Evolutionary conservation across 2,113 vertebrate genomes (phyloP).

Genomic region (Oryzias woworae): DNA sequence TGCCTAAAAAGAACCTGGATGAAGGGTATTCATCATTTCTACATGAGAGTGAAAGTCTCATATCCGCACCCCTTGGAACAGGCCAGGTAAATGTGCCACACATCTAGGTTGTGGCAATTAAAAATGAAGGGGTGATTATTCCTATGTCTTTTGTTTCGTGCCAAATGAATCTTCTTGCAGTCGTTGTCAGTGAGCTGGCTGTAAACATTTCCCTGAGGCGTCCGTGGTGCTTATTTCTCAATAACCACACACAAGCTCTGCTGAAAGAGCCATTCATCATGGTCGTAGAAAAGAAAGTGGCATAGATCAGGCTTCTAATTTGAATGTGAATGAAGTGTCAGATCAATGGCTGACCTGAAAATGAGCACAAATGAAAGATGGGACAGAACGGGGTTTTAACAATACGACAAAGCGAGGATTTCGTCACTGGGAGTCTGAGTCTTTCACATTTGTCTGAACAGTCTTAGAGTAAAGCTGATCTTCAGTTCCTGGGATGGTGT

Average conservation of each 20-base stretch:
- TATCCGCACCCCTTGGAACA: constrained; percentile 41
- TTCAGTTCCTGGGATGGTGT: too few species aligned
- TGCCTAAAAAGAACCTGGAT: constrained; percentile 49
- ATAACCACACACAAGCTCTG: constrained; percentile 18
- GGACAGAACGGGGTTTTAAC: too few species aligned
- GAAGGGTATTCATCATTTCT: constrained; percentile 50
- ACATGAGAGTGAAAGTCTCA: constrained; percentile 50
- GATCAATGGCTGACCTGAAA: constrained; percentile 29
- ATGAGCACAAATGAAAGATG: too few species aligned
- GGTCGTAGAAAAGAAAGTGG: constrained; percentile 5
- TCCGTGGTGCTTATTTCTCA: constrained; percentile 18
- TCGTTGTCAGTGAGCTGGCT: constrained; percentile 15
- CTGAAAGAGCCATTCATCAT: constrained; percentile 40
- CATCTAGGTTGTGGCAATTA: constrained; percentile 47
- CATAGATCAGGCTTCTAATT: constrained; percentile 33
- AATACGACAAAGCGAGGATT: too few species aligned
- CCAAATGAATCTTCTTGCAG: constrained; percentile 23
- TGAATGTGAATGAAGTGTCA: constrained; percentile 51
- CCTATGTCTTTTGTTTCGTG: constrained; percentile 31
- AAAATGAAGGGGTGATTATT: constrained; percentile 53
- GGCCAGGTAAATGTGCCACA: constrained; percentile 22
- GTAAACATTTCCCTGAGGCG: constrained; percentile 13
- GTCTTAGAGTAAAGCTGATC: too few species aligned
- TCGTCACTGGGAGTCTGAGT: too few species aligned
- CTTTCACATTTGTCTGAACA: too few species aligned